Evolutionary conservation across 2,797 vertebrate species (phyloP).

Genomic region (Mormyrops attenuatus): DNA sequence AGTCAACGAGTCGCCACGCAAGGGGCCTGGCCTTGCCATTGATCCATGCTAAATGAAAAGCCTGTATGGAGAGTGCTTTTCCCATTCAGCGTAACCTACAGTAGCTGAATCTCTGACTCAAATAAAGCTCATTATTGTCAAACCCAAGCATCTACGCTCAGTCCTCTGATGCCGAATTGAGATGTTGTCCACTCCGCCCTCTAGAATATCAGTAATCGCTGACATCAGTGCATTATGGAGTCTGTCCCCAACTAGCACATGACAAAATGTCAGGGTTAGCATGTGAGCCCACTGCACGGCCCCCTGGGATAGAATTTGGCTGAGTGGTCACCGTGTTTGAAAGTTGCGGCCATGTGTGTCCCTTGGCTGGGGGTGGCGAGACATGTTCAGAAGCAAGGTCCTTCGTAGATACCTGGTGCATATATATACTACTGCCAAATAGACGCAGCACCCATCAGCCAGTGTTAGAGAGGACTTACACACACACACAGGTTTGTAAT

Average conservation of each 20-base stretch:
- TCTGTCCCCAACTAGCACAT: not conserved
- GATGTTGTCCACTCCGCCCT: not conserved
- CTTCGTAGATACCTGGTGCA: not conserved
- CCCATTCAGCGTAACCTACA: not conserved
- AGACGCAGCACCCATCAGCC: not conserved
- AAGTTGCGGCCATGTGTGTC: not conserved
- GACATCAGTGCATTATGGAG: not conserved
- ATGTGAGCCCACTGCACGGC: not conserved
- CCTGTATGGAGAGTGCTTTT: not conserved
- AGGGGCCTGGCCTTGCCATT: not conserved
- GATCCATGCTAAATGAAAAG: conserved; percentile 13
- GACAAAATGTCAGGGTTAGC: not conserved
- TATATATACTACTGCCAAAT: not conserved
- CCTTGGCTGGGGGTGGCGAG: not conserved
- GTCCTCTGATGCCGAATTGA: not conserved
- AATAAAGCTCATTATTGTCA: not conserved
- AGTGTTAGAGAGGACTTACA: not conserved
- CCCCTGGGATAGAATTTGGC: not conserved
- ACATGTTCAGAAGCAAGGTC: not conserved
- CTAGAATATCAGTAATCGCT: not conserved
- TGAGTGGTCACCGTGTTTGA: not conserved
- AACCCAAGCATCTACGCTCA: not conserved
- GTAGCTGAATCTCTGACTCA: no score
- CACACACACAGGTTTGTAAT: not conserved
- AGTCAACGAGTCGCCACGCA: conserved; percentile 11